Evolutionary conservation across 2,888 invertebrate genomes (phyloP), one percentile per base, ranked within the genome.

Genomic region (Cetonia aurata): DNA sequence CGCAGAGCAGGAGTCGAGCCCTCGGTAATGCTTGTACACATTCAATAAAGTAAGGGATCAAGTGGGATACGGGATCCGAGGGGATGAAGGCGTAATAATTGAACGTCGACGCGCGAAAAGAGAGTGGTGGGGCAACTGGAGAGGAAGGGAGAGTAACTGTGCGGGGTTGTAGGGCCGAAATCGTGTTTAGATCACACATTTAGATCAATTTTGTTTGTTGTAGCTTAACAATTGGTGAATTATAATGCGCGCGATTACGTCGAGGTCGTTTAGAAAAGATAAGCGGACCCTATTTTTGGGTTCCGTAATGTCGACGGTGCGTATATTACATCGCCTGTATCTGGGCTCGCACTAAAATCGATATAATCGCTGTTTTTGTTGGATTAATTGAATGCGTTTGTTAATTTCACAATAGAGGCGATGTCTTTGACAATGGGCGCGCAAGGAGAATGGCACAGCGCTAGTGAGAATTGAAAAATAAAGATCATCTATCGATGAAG

Each of bases 201-300:
- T 83, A 83, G 83, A 83, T 83, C 83, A 83, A 83, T 84, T 83
- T 81, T 83, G 83, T 84, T 83, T 83, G 83, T 83, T 83, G 83
- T 83, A 81, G 83, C 82, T 80, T 80, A 81, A 84, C 84, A 84
- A 84, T 84, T 80, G 83, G 79, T 76, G 82, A 81, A 81, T 83
- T 83, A 83, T 84, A 83, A 83, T 83, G 82, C 80, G 76, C 78
- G 46, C 78, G 80, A 83, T 82, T 82, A 80, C 82, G 75, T 77
- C 75, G 73, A 75, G 76, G 81, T 79, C 81, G 82, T 83, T 79
- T 81, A 80, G 75, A 75, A 75, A 73, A 79, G 82, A 82, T 80
- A 81, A 80, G 79, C 59, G 70, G 31, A 48, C 67, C 68, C 68
- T 59, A 55, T 68, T 68, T 68, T 68, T 53, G 67, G 67, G 41